Conservation (phyloP, 2,797 vertebrate genomes). For the Pseudocheirus occidentalis region DNA sequence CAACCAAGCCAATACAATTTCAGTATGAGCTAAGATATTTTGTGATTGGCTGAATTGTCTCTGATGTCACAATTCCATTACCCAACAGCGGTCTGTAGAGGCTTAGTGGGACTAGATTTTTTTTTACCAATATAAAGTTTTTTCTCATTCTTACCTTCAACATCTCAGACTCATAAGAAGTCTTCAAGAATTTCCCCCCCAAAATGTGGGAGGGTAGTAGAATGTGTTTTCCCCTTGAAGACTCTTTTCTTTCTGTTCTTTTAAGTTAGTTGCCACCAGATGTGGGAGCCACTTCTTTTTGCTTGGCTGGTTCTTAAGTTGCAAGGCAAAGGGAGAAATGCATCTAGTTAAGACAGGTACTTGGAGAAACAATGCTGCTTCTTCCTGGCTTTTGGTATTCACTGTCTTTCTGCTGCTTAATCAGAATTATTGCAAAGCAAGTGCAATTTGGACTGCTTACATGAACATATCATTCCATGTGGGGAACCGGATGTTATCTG, state of each 20-base stretch:
- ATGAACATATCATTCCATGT: constrained; percentile 76
- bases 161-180: constrained; percentile 58
- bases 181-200: constrained; percentile 59
- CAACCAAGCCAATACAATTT: constrained; percentile 20
- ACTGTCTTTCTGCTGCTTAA: constrained; percentile 64
- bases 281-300: constrained; percentile 45
- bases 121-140: constrained; percentile 55
- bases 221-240: constrained; percentile 57
- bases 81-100: constrained; percentile 50
- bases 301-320: constrained; percentile 44
- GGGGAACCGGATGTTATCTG: constrained; percentile 68
- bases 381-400: constrained; percentile 60
- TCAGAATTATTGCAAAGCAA: constrained; percentile 52
- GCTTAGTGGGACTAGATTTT: constrained; percentile 46
- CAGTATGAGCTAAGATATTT: constrained; percentile 37
- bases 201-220: constrained; percentile 59
- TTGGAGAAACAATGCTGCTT: constrained; percentile 16
- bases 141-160: constrained; percentile 62
- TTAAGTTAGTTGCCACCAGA: constrained; percentile 53
- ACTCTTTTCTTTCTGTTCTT: constrained; percentile 32
- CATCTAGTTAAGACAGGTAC: constrained; percentile 22
- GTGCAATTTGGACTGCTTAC: constrained; percentile 69
- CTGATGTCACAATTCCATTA: constrained; percentile 77
- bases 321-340: constrained; percentile 63
- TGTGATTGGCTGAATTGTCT: constrained; percentile 60